Evolutionary conservation across 2,113 vertebrate genomes (phyloP), one percentile per base, ranked within the genome.

Genomic region (Hippocampus comes): DNA sequence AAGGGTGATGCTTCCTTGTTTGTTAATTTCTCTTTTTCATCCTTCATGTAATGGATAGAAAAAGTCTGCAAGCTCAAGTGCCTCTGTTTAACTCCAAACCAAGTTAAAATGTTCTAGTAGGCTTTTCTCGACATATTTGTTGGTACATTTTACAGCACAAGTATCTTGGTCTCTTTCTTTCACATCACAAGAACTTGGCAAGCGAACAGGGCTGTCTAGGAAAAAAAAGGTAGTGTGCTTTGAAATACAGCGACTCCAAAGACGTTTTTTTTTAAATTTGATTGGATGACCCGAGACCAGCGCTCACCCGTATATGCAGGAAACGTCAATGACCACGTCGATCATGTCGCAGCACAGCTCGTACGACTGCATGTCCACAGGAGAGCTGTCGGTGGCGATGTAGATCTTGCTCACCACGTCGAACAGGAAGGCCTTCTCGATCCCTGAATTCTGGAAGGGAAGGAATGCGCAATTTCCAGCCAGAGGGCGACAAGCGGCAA

Each of bases 341-440:
- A 99, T 99, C 97, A 99, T 99, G 85, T 99, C 97, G 72, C 97
- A 99, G 91, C 97, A 99, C 84, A 99, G 87, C 69, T 99, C 97
- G 0, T 99, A 99, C 0, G 97, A 99, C 87, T 99, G 97, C 97
- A 99, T 99, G 92, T 99, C 97, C 77, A 99, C 97, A 14, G 97
- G 97, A 14, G 97, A 99, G 82, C 97, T 99, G 93, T 99, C 97
- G 72, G 97, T 99, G 80, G 97, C 97, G 14, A 99, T 99, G 94
- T 99, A 99, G 93, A 99, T 99, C 93, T 99, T 99, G 92, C 97
- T 99, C 93, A 99, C 97, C 81, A 99, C 97, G 23, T 99, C 97
- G 59, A 99, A 99, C 87, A 99, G 93, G 82, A 99, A 99, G 86
- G 97, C 97, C 88, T 99, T 99, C 90, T 99, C 97, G 79, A 99